A percentile compares a stretch with the other conserved stretches of the same genome.
phyloP scores from a whole-genome alignment of 2,113 vertebrate genomes.

The Lagopus muta region DNA sequence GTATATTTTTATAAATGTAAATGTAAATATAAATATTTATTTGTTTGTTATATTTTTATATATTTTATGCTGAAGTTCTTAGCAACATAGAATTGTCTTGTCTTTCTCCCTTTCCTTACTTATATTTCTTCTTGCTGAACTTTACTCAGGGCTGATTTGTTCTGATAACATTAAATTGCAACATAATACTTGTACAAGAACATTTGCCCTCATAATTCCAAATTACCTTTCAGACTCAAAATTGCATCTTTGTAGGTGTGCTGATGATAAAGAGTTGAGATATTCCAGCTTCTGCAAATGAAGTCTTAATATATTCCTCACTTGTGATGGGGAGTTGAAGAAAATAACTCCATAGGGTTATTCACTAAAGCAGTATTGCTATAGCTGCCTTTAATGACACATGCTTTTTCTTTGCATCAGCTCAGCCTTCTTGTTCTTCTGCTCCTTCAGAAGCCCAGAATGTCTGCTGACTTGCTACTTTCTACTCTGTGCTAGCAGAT shows the following conservation, averaged over 20 bases:
- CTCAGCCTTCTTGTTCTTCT: not conserved
- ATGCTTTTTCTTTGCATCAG: not conserved
- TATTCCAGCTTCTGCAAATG: not conserved
- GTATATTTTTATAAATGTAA: no score
- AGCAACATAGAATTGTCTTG: not conserved
- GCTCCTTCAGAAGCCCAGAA: not conserved
- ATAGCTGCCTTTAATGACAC: not conserved
- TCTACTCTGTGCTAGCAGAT: not conserved
- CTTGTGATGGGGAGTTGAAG: not conserved
- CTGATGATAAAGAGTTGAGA: not conserved
- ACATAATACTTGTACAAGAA: not conserved
- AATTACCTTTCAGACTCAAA: constrained; percentile 2
- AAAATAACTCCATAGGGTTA: not conserved
- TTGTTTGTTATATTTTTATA: no score
- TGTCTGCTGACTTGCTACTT: accelerated
- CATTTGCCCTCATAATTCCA: not conserved
- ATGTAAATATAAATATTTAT: no score
- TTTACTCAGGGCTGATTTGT: not conserved
- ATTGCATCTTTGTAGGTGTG: not conserved
- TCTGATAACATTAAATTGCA: not conserved
- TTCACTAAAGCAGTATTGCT: not conserved
- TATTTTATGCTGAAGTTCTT: not conserved
- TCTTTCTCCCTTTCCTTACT: not conserved
- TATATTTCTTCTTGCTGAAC: not conserved
- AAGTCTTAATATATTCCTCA: not conserved